phyloP scores from a whole-genome alignment of 92 coral and sea anemone species.

The Palythoa grandis region DNA sequence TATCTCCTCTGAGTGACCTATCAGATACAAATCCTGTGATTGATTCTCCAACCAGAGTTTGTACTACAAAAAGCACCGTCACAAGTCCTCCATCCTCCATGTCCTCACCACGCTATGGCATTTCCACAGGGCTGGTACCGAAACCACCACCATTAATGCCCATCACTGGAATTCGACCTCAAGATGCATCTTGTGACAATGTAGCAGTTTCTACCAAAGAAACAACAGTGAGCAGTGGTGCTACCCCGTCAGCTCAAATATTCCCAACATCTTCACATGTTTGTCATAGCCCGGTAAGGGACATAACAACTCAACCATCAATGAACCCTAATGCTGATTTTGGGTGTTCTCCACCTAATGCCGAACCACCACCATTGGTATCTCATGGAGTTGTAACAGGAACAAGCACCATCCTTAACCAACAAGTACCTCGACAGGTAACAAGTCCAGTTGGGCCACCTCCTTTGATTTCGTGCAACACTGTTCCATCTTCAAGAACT shows the following conservation, averaged over 20 bases:
- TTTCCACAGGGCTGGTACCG: conserved; percentile 89
- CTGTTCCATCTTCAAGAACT: conserved; percentile 51
- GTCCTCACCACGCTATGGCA: conserved; percentile 83
- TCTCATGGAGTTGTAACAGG: conserved; percentile 47
- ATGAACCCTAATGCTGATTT: conserved; percentile 8
- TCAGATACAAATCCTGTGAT: conserved; percentile 13
- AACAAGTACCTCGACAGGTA: conserved; percentile 46
- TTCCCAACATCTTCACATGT: background rate
- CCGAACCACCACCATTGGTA: conserved; percentile 64
- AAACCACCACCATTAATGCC: conserved; percentile 98
- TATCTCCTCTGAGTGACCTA: background rate
- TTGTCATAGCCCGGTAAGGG: conserved; percentile 20
- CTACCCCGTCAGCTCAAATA: background rate
- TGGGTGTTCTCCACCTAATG: conserved; percentile 9
- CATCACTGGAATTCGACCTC: conserved; percentile 76
- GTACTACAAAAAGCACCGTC: conserved; percentile 44
- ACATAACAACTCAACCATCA: background rate
- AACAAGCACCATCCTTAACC: conserved; percentile 50
- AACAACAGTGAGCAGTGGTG: conserved; percentile 4
- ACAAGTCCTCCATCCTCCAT: conserved; percentile 45
- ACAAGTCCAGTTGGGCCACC: conserved; percentile 76
- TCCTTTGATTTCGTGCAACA: conserved; percentile 68
- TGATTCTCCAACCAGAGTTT: conserved; percentile 22
- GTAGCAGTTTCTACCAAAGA: conserved; percentile 43
- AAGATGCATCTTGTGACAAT: conserved; percentile 42